Conservation (phyloP, 2,113 vertebrate genomes). For the Paramisgurnus dabryanus region DNA sequence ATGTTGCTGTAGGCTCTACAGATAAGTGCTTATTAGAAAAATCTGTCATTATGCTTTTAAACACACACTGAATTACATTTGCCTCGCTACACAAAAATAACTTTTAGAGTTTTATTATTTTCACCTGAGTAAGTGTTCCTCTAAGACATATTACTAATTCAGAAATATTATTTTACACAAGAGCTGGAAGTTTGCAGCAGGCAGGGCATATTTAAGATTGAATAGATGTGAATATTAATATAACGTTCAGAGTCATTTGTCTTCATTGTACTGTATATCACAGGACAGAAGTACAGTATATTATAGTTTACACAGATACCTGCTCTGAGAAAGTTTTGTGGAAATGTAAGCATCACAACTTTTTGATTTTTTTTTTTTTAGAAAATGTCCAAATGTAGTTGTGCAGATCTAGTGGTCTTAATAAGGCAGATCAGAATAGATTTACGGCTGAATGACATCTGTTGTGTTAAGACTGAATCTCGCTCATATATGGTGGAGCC, state of each 20-base stretch:
- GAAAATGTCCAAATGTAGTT: constrained; percentile 19
- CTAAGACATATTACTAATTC: constrained; percentile 28
- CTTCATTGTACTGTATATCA: constrained; percentile 1
- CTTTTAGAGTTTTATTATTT: constrained; percentile 35
- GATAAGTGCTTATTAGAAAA: constrained; percentile 75
- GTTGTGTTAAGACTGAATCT: constrained; percentile 57
- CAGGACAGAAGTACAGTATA: background rate
- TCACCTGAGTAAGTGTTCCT: constrained; percentile 34
- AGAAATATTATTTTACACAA: constrained; percentile 36
- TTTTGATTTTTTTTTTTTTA: background rate
- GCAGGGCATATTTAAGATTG: constrained; percentile 19
- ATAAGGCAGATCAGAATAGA: constrained; percentile 52
- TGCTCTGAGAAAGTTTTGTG: too few relatives aligned
- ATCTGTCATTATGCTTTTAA: constrained; percentile 67
- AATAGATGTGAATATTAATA: constrained; percentile 39
- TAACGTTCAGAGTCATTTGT: constrained; percentile 18
- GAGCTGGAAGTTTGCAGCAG: background rate
- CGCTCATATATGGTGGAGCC: constrained; percentile 50
- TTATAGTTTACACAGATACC: background rate
- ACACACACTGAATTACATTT: constrained; percentile 22
- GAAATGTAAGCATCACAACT: background rate
- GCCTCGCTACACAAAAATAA: constrained; percentile 1
- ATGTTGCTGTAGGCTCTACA: constrained; percentile 70
- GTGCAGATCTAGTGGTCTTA: constrained; percentile 41
- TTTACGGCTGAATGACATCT: constrained; percentile 54